phyloP scores from a whole-genome alignment of 2,797 vertebrate species.

The Chelon auratus region DNA sequence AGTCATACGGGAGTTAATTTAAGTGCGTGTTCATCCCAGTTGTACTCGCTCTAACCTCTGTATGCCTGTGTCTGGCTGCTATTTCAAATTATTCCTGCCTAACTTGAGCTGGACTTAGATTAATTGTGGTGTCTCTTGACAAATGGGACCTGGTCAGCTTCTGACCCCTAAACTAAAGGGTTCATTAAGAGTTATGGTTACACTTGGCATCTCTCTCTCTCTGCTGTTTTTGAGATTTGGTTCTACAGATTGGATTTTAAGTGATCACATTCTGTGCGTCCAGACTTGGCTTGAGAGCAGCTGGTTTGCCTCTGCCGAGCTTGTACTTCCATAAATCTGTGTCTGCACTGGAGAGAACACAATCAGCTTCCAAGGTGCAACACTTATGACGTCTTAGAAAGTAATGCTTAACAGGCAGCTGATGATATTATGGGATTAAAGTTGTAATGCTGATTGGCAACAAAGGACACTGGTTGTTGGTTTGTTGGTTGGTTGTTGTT shows the following conservation, averaged over 20 bases:
- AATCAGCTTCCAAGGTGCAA: slow-evolving; percentile 9
- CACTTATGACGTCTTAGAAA: too few relatives aligned
- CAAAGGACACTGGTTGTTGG: too few relatives aligned
- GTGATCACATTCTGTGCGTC: slow-evolving; percentile 24
- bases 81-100: slow-evolving; percentile 37
- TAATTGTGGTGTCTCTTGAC: slow-evolving; percentile 32
- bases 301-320: slow-evolving; percentile 25
- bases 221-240: slow-evolving; percentile 24
- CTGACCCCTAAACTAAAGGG: slow-evolving; percentile 36
- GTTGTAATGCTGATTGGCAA: too few relatives aligned
- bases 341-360: slow-evolving; percentile 6
- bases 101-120: slow-evolving; percentile 32
- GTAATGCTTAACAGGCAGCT: too few relatives aligned
- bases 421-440: too few relatives aligned
- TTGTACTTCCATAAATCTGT: slow-evolving; percentile 33
- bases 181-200: slow-evolving; percentile 44
- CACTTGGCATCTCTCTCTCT: slow-evolving; percentile 24
- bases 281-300: slow-evolving; percentile 19
- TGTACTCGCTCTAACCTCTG: slow-evolving; percentile 30
- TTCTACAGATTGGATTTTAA: slow-evolving; percentile 33
- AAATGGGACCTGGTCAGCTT: slow-evolving; percentile 48
- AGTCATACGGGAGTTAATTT: slow-evolving; percentile 31
- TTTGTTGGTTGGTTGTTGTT: too few relatives aligned
- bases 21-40: slow-evolving; percentile 26
- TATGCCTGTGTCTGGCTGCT: slow-evolving; percentile 28